Percentiles rank a stretch among this genome's conserved stretches.
Evolutionary conservation across 37 sponge, comb jelly and placozoan species (phyloP).

Genomic region (Chondrilla cf. caribensis): DNA sequence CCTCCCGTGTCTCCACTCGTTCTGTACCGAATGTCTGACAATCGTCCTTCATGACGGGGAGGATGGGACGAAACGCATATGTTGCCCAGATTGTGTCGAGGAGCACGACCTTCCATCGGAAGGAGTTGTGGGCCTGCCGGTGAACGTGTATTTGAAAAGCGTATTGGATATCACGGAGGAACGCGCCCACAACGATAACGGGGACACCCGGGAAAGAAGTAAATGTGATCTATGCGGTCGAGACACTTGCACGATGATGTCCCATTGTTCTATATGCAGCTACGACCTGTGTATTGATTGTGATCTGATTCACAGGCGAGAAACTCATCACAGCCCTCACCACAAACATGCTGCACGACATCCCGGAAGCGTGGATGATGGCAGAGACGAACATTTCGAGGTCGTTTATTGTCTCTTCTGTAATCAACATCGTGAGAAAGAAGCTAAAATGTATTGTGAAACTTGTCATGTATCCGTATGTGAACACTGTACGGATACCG

Average conservation of each 20-base stretch:
- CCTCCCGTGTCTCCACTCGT: conserved; percentile 75
- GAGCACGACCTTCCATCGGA: conserved; percentile 23
- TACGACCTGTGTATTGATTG: conserved; percentile 70
- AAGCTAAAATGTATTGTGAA: conserved; percentile 45
- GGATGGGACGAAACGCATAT: not conserved
- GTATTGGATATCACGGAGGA: conserved; percentile 27
- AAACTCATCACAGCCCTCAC: conserved; percentile 36
- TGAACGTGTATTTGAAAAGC: conserved; percentile 49
- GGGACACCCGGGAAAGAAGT: not conserved
- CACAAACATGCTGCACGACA: conserved; percentile 29
- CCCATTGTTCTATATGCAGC: conserved; percentile 6
- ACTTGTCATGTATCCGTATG: conserved; percentile 48
- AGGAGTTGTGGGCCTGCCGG: conserved; percentile 59
- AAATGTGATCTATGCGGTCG: not conserved
- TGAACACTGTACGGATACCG: conserved; percentile 23
- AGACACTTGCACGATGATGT: not conserved
- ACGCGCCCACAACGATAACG: not conserved
- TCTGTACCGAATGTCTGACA: conserved; percentile 62
- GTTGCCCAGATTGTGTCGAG: conserved; percentile 61
- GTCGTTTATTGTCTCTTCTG: conserved; percentile 9
- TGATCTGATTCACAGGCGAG: conserved; percentile 42
- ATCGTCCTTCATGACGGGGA: conserved; percentile 3
- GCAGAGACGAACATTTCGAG: not conserved
- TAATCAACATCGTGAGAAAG: conserved; percentile 19
- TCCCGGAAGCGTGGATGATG: not conserved